Percentiles rank a stretch among this genome's conserved stretches.
Conservation (phyloP, 2,888 invertebrate species). For the Chymomyza fuscimana region DNA sequence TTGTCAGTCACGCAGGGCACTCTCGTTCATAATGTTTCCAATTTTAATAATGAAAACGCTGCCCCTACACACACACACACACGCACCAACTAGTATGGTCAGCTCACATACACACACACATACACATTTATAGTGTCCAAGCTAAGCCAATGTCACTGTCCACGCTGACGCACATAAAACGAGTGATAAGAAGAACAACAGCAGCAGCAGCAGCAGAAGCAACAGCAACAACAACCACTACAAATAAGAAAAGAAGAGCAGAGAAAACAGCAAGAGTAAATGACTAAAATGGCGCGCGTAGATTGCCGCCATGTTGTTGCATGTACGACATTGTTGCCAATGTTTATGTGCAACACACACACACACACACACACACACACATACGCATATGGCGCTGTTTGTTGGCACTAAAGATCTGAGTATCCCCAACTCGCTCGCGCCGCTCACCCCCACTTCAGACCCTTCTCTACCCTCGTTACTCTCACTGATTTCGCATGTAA, state of each 20-base stretch:
- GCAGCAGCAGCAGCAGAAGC: neutral
- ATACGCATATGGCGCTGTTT: neutral
- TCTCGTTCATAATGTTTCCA: slow-evolving; percentile 4
- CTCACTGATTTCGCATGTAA: slow-evolving; percentile 57
- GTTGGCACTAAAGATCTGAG: neutral
- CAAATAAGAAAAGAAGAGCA: neutral
- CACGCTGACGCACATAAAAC: slow-evolving; percentile 4
- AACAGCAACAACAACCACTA: neutral
- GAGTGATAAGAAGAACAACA: neutral
- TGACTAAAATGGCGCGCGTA: slow-evolving; percentile 11
- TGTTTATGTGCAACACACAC: slow-evolving; percentile 28
- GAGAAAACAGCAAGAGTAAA: slow-evolving; percentile 1
- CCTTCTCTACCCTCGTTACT: neutral
- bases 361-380: neutral
- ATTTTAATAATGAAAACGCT: neutral
- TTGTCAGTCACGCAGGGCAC: neutral
- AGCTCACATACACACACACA: slow-evolving; percentile 1
- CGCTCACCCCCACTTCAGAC: neutral
- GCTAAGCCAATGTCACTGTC: slow-evolving; percentile 12
- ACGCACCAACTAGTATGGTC: neutral
- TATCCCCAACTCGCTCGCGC: neutral
- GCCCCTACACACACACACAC: neutral
- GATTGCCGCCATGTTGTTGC: slow-evolving; percentile 38
- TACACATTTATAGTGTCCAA: neutral
- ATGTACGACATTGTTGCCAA: slow-evolving; percentile 33